These are phyloP conservation scores for Idaea dimidiata DNA, from an alignment of 2,888 invertebrate genomes.

Conservation along the genomic window DNA sequence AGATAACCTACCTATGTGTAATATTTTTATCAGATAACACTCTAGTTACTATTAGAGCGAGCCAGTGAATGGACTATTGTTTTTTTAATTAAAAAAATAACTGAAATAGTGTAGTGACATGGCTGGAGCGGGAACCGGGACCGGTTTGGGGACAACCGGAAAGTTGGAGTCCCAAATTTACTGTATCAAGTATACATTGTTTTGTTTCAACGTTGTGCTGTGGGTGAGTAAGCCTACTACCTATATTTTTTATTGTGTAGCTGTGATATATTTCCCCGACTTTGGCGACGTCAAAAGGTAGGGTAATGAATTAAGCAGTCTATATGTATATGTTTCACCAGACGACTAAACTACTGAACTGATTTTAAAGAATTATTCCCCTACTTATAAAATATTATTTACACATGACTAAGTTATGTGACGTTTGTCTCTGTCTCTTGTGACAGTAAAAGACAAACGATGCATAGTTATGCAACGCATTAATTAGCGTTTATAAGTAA, in stretches of 20 bases:
- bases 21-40: constrained; percentile 61
- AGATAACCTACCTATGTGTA: constrained; percentile 69
- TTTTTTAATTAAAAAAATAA: constrained; percentile 31
- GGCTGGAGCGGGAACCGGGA: constrained; percentile 78
- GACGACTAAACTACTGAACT: no score
- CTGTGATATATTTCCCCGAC: no score
- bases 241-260: not conserved
- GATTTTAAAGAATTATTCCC: no score
- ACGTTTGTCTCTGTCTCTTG: no score
- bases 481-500: no score
- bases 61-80: constrained; percentile 47
- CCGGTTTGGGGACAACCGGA: constrained; percentile 75
- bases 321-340: no score
- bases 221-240: constrained; percentile 83
- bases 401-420: no score
- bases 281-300: no score
- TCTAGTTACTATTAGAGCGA: constrained; percentile 57
- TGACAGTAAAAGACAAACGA: no score
- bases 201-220: constrained; percentile 89
- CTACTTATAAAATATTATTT: no score
- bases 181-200: constrained; percentile 89
- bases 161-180: constrained; percentile 88
- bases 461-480: no score
- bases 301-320: no score
- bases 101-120: constrained; percentile 61